phyloP scores from a whole-genome alignment of 2,888 invertebrate genomes.

The Chelonus formosanus region DNA sequence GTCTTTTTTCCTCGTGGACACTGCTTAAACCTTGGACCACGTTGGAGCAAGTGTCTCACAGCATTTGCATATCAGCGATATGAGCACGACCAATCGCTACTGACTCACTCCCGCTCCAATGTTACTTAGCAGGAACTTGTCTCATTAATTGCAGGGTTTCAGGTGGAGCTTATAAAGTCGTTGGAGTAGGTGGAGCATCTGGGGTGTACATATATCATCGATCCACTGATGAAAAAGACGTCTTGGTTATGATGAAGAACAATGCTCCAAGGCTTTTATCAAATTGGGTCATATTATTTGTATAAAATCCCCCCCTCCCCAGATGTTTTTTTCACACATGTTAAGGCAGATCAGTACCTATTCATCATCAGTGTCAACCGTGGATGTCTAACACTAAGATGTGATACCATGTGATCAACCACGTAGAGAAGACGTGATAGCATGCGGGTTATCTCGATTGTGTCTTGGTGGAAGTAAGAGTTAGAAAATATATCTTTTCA shows the following conservation, averaged over 20 bases:
- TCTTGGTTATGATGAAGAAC: conserved; percentile 3
- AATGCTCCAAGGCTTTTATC: background rate
- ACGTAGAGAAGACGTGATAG: too few species aligned
- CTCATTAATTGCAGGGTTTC: conserved; percentile 27
- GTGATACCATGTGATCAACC: too few species aligned
- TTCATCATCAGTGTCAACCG: background rate
- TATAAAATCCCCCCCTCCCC: background rate
- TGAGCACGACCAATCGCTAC: conserved; percentile 18
- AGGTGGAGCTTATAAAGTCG: conserved; percentile 25
- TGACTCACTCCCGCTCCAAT: conserved; percentile 17
- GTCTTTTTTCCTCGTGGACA: conserved; percentile 26
- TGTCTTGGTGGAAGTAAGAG: too few species aligned
- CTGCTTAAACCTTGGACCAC: conserved; percentile 19
- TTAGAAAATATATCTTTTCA: too few species aligned
- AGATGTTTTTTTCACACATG: background rate
- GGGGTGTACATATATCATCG: conserved; percentile 18
- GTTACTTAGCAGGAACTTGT: conserved; percentile 1
- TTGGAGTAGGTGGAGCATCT: conserved; percentile 30
- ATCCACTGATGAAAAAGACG: conserved; percentile 23
- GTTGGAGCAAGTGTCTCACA: conserved; percentile 4
- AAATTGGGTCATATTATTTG: conserved; percentile 2
- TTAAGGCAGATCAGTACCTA: background rate
- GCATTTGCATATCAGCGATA: conserved; percentile 31
- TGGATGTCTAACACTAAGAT: too few species aligned
- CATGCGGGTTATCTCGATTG: too few species aligned